Conservation (phyloP, 35 echinoderm and acorn worm genomes). For the Apostichopus californicus region DNA sequence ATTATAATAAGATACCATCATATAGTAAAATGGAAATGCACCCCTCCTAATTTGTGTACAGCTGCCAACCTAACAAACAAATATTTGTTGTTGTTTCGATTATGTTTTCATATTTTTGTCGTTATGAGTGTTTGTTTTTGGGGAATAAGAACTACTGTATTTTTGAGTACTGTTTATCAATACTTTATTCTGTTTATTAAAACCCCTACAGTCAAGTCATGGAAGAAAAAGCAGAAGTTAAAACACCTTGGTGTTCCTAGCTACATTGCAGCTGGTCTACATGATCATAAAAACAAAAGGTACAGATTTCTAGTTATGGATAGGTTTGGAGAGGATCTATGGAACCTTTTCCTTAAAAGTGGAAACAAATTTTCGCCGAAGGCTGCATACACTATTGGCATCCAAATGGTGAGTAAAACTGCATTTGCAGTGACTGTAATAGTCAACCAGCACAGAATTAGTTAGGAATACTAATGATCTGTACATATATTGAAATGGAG, state of each 20-base stretch:
- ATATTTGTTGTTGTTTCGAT: no score
- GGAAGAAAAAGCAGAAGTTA: constrained; percentile 77
- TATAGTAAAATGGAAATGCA: no score
- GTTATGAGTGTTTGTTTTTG: no score
- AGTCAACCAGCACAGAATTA: no score
- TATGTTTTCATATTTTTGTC: no score
- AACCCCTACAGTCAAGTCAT: constrained; percentile 63
- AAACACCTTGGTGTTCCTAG: constrained; percentile 86
- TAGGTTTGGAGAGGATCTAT: constrained; percentile 83
- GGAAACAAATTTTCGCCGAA: constrained; percentile 73
- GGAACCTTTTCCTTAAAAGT: constrained; percentile 68
- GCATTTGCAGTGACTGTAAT: no score
- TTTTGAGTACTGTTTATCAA: no score
- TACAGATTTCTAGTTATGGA: constrained; percentile 95
- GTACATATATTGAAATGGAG: no score
- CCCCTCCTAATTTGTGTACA: no score
- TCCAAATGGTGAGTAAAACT: constrained; percentile 82
- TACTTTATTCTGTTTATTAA: not conserved
- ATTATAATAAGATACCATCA: no score
- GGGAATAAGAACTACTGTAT: no score
- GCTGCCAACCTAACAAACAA: no score
- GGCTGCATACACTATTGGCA: constrained; percentile 64
- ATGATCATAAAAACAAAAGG: constrained; percentile 50
- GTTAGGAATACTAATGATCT: not conserved
- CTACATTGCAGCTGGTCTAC: constrained; percentile 75